These are phyloP conservation scores for Perizoma affinitatum DNA, from an alignment of 2,888 invertebrate genomes.

Conservation along the genomic window DNA sequence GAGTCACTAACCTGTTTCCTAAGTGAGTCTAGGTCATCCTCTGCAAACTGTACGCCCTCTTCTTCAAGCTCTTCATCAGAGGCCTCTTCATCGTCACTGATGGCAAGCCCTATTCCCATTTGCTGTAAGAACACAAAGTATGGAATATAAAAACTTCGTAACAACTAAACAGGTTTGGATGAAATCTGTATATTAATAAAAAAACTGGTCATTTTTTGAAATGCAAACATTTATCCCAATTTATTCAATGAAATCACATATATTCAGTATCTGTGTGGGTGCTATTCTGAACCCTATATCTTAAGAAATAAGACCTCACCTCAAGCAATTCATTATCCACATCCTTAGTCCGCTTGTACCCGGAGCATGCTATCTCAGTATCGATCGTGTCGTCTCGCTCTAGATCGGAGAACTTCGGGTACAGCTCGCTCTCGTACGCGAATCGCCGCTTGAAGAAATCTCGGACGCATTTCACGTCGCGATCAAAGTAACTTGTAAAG, in stretches of 20 bases:
- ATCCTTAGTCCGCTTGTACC: constrained; percentile 94
- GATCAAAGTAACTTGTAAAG: constrained; percentile 90
- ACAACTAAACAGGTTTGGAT: too few relatives aligned
- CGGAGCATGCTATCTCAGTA: constrained; percentile 95
- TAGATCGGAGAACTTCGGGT: constrained; percentile 90
- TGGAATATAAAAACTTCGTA: too few relatives aligned
- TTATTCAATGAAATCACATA: too few relatives aligned
- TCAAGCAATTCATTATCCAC: constrained; percentile 89
- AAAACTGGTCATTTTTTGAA: too few relatives aligned
- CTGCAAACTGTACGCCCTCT: constrained; percentile 62
- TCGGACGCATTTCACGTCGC: constrained; percentile 96
- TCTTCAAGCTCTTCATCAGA: constrained; percentile 59
- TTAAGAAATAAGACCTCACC: constrained; percentile 48
- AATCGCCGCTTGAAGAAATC: constrained; percentile 96
- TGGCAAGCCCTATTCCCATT: constrained; percentile 70
- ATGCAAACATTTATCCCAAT: too few relatives aligned
- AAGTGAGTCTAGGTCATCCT: constrained; percentile 69
- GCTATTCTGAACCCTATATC: background rate
- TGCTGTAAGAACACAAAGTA: constrained; percentile 53
- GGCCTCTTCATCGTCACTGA: constrained; percentile 67
- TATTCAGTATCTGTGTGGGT: too few relatives aligned
- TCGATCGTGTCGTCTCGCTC: constrained; percentile 93
- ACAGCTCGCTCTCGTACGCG: constrained; percentile 92
- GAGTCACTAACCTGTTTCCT: constrained; percentile 62
- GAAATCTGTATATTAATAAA: too few relatives aligned